Percentiles rank a stretch among this genome's conserved stretches.
Conservation (phyloP, 1,140 invertebrate species). For the Hycleus cichorii region DNA sequence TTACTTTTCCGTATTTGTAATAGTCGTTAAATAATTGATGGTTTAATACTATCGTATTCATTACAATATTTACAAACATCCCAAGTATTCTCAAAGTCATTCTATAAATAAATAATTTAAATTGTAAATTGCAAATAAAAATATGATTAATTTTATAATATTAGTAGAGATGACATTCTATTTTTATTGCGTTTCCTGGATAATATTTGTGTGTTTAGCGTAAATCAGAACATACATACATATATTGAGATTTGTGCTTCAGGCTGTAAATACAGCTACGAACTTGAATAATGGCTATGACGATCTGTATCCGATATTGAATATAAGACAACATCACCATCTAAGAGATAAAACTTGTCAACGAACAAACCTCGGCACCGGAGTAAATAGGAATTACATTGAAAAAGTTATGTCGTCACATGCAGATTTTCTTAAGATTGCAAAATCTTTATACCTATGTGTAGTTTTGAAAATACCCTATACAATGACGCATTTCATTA, state of each 20-base stretch:
- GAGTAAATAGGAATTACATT: constrained; percentile 23
- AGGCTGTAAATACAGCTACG: constrained; percentile 9
- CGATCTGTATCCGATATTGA: constrained; percentile 26
- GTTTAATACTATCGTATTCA: neutral
- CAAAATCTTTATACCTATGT: constrained; percentile 17
- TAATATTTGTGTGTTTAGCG: neutral
- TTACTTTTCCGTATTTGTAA: too few species aligned
- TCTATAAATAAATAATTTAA: too few species aligned
- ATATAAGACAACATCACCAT: constrained; percentile 28
- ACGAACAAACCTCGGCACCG: constrained; percentile 24
- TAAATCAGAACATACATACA: constrained; percentile 25
- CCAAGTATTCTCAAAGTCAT: neutral
- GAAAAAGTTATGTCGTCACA: constrained; percentile 19
- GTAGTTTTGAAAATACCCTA: constrained; percentile 13
- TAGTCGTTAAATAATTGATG: neutral
- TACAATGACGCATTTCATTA: constrained; percentile 22
- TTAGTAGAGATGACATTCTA: neutral
- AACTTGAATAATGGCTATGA: constrained; percentile 27
- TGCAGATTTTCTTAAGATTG: constrained; percentile 19
- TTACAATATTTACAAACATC: neutral
- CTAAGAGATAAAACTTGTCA: constrained; percentile 33
- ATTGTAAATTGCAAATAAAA: too few species aligned
- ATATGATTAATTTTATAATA: too few species aligned
- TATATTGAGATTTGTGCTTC: constrained; percentile 25
- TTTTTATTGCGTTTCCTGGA: neutral